Conservation (phyloP, 2,113 vertebrate genomes). For the Trichechus manatus region DNA sequence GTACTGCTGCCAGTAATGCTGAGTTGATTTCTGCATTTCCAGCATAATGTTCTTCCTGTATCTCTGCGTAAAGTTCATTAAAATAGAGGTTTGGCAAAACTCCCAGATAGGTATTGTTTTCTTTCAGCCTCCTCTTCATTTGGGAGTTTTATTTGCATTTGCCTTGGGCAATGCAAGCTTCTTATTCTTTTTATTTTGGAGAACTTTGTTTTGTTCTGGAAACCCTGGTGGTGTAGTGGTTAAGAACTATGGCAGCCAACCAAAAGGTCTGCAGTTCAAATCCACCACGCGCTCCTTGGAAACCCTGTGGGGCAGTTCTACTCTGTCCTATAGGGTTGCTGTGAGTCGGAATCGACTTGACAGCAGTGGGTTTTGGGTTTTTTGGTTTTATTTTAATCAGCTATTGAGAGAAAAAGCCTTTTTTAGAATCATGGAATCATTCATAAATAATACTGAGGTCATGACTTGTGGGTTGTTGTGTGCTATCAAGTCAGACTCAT, state of each 20-base stretch:
- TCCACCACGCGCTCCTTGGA: no score
- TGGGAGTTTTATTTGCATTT: constrained; percentile 70
- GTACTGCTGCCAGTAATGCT: background rate
- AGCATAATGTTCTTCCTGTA: background rate
- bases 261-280: no score
- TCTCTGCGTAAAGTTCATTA: constrained; percentile 59
- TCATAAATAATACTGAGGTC: constrained; percentile 49
- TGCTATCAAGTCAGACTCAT: background rate
- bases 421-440: constrained; percentile 44
- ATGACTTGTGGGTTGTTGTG: background rate
- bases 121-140: background rate
- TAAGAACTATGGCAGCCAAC: no score
- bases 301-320: no score
- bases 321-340: no score
- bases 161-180: background rate
- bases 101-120: constrained; percentile 57
- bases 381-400: constrained; percentile 37
- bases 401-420: background rate
- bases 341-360: no score
- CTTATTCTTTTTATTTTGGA: background rate
- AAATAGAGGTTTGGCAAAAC: constrained; percentile 67
- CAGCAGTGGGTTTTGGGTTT: background rate
- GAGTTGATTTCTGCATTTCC: constrained; percentile 47
- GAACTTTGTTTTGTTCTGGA: background rate
- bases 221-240: no score